Evolutionary conservation across 2,888 invertebrate species (phyloP).

Genomic region (Odontomyia ornata): DNA sequence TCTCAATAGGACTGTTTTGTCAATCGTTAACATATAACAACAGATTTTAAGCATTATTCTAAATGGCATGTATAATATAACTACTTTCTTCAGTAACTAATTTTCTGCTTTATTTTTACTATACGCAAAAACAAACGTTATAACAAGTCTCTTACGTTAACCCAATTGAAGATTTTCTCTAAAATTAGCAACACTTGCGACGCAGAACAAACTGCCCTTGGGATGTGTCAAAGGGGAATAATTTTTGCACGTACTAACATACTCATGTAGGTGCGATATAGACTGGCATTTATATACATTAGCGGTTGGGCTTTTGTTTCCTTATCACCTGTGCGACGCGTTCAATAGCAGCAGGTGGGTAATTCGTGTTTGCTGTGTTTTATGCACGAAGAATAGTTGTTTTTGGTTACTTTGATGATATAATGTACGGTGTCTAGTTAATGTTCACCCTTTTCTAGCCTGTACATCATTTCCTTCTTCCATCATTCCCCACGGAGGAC

Average conservation of each 20-base stretch:
- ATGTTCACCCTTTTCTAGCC: conserved; percentile 30
- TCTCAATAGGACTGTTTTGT: too few species aligned
- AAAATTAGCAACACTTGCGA: background rate
- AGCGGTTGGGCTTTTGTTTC: conserved; percentile 33
- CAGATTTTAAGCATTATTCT: too few species aligned
- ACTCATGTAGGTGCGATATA: background rate
- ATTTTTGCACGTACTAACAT: background rate
- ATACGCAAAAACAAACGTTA: too few species aligned
- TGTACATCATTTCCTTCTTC: background rate
- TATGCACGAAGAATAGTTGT: background rate
- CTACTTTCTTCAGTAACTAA: too few species aligned
- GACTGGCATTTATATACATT: conserved; percentile 24
- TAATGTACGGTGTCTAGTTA: conserved; percentile 26
- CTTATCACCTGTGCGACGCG: conserved; percentile 29
- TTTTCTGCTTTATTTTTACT: too few species aligned
- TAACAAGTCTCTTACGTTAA: too few species aligned
- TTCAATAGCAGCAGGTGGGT: conserved; percentile 8
- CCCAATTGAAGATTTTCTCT: background rate
- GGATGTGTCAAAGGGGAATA: background rate
- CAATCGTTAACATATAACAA: too few species aligned
- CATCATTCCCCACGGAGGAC: background rate
- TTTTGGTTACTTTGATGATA: conserved; percentile 32
- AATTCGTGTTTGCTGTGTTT: background rate
- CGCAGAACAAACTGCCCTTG: background rate
- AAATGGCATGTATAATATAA: too few species aligned